phyloP scores from a whole-genome alignment of 1,140 invertebrate species.

The Oedothorax gibbosus region DNA sequence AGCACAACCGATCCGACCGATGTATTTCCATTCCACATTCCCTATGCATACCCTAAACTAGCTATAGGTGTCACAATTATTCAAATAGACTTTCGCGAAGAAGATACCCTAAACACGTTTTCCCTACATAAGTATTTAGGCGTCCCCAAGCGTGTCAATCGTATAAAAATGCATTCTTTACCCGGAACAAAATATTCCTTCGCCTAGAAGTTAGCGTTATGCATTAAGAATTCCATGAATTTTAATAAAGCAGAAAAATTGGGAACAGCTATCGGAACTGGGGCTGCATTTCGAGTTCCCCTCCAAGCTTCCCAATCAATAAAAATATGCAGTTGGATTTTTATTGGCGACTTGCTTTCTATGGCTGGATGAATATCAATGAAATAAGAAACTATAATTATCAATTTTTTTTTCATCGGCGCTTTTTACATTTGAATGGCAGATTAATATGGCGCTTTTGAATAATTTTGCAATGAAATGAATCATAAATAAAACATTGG shows the following conservation, averaged over 20 bases:
- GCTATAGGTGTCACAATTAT: slow-evolving; percentile 7
- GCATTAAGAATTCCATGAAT: slow-evolving; percentile 58
- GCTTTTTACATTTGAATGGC: slow-evolving; percentile 12
- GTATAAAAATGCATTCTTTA: slow-evolving; percentile 48
- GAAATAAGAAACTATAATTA: slow-evolving; percentile 22
- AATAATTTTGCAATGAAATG: neutral
- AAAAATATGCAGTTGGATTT: slow-evolving; percentile 51
- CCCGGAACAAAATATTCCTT: slow-evolving; percentile 37
- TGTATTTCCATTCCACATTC: too few relatives aligned
- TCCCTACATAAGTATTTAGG: slow-evolving; percentile 38
- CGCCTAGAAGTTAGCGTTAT: neutral
- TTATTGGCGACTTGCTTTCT: slow-evolving; percentile 33
- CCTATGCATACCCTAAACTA: neutral
- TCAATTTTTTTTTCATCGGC: neutral
- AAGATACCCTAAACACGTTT: slow-evolving; percentile 5
- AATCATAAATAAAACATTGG: neutral
- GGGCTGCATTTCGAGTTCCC: slow-evolving; percentile 4
- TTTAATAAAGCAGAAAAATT: slow-evolving; percentile 58
- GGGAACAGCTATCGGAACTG: slow-evolving; percentile 36
- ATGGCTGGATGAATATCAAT: neutral
- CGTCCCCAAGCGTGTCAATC: slow-evolving; percentile 18
- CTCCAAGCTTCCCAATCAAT: slow-evolving; percentile 45
- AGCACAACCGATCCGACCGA: too few relatives aligned
- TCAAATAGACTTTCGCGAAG: neutral
- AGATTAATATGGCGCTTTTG: neutral